Percentiles rank a stretch among this genome's conserved stretches.
These are phyloP conservation scores for Notamacropus eugenii DNA, from an alignment of 2,797 vertebrate species.

Conservation along the genomic window DNA sequence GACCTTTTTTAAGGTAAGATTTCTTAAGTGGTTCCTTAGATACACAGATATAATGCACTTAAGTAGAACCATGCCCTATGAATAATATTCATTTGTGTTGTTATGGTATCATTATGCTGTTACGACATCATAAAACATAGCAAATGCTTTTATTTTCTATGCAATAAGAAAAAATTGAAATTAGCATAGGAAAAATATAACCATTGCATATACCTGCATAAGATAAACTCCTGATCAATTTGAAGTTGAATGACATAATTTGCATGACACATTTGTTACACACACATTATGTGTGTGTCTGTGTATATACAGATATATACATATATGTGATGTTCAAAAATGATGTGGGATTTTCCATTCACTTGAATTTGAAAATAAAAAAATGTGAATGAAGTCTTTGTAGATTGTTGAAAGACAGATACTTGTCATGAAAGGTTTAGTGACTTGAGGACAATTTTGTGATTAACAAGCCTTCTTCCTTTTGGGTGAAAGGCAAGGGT, in stretches of 20 bases:
- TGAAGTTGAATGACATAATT: constrained; percentile 1
- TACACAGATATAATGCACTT: not conserved
- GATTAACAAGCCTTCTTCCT: not conserved
- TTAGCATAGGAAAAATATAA: not conserved
- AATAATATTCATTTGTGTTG: not conserved
- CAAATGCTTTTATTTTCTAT: not conserved
- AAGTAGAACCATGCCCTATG: not conserved
- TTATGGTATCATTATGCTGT: not conserved
- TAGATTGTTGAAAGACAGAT: not conserved
- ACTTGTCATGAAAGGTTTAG: not conserved
- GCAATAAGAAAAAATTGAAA: not conserved
- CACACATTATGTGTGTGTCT: not conserved
- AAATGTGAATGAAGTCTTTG: constrained; percentile 1
- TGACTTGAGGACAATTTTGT: not conserved
- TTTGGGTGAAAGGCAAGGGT: not conserved
- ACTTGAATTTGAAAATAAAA: constrained; percentile 30
- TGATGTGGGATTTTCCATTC: not conserved
- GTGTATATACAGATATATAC: not conserved
- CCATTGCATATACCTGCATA: not conserved
- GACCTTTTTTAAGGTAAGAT: constrained; percentile 98
- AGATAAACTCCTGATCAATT: not conserved
- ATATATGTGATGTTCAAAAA: not conserved
- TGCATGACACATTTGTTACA: not conserved
- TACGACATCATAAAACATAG: not conserved
- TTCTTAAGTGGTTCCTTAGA: not conserved